A percentile compares a stretch with the other conserved stretches of the same genome.
Conservation (phyloP, 1,140 invertebrate species). For the Triops longicaudatus region DNA sequence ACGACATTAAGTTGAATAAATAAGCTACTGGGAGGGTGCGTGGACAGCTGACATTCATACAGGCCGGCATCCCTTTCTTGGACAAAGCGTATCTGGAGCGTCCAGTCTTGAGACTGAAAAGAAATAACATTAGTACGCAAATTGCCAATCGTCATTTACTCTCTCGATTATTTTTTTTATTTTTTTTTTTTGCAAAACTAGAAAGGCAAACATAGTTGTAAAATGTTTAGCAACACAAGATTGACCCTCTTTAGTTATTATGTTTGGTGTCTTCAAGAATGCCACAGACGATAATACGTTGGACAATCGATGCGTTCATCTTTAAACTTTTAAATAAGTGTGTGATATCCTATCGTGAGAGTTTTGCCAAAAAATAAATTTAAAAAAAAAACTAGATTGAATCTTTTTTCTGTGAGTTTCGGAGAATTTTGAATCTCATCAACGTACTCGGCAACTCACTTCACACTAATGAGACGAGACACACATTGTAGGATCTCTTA, state of each 20-base stretch:
- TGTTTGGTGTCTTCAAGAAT: no score
- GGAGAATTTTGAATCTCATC: background rate
- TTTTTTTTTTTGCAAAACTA: background rate
- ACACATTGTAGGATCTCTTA: background rate
- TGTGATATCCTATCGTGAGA: no score
- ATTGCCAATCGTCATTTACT: no score
- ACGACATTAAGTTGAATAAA: constrained; percentile 71
- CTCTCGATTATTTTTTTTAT: constrained; percentile 17
- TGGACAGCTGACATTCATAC: constrained; percentile 82
- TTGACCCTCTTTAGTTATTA: no score
- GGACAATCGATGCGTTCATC: no score
- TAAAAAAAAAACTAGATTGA: no score
- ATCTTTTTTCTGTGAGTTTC: no score
- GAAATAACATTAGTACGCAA: constrained; percentile 26
- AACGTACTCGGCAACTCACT: background rate
- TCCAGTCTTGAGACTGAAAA: constrained; percentile 59
- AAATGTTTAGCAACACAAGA: no score
- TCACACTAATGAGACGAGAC: background rate
- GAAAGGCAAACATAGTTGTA: no score
- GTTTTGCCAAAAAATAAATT: no score
- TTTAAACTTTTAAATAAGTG: no score
- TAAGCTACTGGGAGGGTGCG: constrained; percentile 75
- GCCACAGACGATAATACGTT: no score
- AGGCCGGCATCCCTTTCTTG: constrained; percentile 66
- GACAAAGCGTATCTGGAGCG: constrained; percentile 71